Conservation (phyloP, 2,888 invertebrate genomes). For the Gisinianus flammeolus region DNA sequence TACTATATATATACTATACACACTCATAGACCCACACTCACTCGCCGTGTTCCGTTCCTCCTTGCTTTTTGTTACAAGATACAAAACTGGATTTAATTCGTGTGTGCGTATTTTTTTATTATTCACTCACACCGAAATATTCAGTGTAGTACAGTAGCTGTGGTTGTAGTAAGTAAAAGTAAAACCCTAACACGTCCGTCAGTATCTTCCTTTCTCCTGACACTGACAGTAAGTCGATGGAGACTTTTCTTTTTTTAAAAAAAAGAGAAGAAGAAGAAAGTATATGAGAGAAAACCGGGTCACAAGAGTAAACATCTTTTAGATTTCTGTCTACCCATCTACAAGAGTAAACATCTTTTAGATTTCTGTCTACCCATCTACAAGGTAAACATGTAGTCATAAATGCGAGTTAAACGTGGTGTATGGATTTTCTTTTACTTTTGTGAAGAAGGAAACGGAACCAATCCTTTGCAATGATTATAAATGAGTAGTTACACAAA, state of each 20-base stretch:
- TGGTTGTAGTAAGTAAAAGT: neutral
- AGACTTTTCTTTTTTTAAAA: constrained; percentile 16
- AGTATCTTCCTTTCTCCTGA: constrained; percentile 16
- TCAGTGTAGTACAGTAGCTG: neutral
- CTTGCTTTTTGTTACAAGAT: too few relatives aligned
- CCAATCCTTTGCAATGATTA: too few relatives aligned
- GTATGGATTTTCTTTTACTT: too few relatives aligned
- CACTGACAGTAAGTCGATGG: constrained; percentile 34
- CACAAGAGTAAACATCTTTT: constrained; percentile 29
- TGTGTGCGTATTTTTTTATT: neutral
- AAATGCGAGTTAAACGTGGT: too few relatives aligned
- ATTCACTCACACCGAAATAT: neutral
- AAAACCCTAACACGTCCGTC: neutral
- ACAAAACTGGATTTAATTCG: constrained; percentile 19
- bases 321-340: neutral
- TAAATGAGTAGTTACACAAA: too few relatives aligned
- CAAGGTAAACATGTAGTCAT: neutral
- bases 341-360: neutral
- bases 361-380: neutral
- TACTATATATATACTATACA: too few relatives aligned
- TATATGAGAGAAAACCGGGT: constrained; percentile 15
- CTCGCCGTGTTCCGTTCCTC: too few relatives aligned
- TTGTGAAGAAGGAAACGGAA: too few relatives aligned
- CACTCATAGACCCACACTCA: too few relatives aligned
- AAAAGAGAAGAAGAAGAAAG: neutral